Evolutionary conservation across 2,888 invertebrate genomes (phyloP).

Genomic region (Zonitis immaculata): DNA sequence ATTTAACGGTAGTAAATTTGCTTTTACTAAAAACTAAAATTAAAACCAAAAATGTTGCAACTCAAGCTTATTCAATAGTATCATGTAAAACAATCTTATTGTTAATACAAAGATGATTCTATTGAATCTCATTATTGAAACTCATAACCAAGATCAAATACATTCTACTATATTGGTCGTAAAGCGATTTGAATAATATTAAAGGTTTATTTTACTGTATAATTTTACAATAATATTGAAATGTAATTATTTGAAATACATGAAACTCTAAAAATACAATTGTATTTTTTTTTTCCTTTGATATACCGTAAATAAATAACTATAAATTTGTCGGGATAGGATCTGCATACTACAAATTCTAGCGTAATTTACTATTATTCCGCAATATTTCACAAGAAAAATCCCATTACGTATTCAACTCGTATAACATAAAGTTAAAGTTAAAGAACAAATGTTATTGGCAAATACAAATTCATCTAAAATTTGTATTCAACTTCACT

Average conservation of each 20-base stretch:
- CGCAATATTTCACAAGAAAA: not conserved
- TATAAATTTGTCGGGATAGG: not conserved
- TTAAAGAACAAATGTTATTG: not conserved
- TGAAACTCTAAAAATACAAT: no score
- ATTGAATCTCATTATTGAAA: not conserved
- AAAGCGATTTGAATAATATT: not conserved
- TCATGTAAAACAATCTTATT: no score
- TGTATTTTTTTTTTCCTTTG: no score
- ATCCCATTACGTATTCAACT: not conserved
- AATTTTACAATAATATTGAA: not conserved
- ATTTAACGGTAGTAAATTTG: no score
- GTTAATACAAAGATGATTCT: no score
- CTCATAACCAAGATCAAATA: not conserved
- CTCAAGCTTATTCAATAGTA: no score
- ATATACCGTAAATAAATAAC: not conserved
- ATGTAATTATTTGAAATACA: no score
- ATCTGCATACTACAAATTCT: not conserved
- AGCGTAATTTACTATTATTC: not conserved
- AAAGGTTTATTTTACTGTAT: not conserved
- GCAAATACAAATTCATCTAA: not conserved
- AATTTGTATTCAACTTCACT: not conserved
- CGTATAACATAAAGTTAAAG: not conserved
- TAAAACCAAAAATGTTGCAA: no score
- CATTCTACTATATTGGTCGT: not conserved
- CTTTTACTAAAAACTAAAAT: no score